Evolutionary conservation across 1,140 invertebrate genomes (phyloP).

Genomic region (Drosophila nigromelanica): DNA sequence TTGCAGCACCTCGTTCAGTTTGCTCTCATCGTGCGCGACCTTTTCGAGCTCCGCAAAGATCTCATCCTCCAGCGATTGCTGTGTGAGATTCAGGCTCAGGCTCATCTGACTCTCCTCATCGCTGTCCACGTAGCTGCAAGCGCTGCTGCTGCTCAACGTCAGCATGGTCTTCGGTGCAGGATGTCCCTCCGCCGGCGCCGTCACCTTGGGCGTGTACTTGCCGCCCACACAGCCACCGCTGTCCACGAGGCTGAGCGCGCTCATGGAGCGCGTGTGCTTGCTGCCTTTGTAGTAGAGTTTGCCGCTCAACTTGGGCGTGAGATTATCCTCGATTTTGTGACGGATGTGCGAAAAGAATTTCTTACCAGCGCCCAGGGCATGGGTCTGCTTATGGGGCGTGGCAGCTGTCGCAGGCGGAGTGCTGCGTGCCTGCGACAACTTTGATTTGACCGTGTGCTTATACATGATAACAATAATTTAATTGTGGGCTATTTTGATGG

Average conservation of each 20-base stretch:
- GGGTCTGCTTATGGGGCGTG: conserved; percentile 26
- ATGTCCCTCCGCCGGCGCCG: not conserved
- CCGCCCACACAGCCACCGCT: conserved; percentile 66
- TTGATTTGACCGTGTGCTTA: conserved; percentile 74
- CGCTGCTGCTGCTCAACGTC: conserved; percentile 39
- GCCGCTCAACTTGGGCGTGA: conserved; percentile 72
- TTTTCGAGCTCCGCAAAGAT: conserved; percentile 84
- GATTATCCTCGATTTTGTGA: conserved; percentile 81
- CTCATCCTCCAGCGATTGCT: conserved; percentile 80
- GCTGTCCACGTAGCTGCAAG: conserved; percentile 69
- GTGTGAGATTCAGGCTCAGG: conserved; percentile 66
- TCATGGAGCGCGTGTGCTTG: conserved; percentile 78
- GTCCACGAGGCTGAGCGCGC: conserved; percentile 56
- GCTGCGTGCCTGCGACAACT: conserved; percentile 62
- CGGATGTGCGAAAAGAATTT: conserved; percentile 80
- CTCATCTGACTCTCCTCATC: conserved; percentile 71
- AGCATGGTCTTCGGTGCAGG: conserved; percentile 16
- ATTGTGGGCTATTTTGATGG: conserved; percentile 10
- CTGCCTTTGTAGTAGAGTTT: conserved; percentile 74
- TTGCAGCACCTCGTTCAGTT: conserved; percentile 86
- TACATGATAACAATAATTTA: conserved; percentile 51
- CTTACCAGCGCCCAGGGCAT: conserved; percentile 61
- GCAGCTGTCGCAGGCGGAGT: conserved; percentile 30
- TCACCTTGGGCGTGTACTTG: conserved; percentile 67
- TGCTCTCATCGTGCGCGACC: conserved; percentile 84